Evolutionary conservation across 2,888 invertebrate species (phyloP).

Genomic region (Watsonalla binaria): DNA sequence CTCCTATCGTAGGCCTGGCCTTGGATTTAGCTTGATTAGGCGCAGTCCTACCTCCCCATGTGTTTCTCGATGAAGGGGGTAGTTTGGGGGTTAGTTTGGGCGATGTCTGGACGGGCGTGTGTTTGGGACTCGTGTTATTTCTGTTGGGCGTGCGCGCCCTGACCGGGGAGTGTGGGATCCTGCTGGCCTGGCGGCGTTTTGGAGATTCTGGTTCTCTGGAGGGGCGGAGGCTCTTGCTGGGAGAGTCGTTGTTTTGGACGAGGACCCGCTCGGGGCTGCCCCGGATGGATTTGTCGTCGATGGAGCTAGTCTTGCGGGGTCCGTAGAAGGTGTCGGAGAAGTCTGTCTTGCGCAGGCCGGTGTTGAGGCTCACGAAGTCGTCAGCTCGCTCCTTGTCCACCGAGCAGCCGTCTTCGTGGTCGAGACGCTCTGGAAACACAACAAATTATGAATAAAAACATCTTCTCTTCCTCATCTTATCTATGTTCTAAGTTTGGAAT

Average conservation of each 20-base stretch:
- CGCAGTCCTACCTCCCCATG: conserved; percentile 84
- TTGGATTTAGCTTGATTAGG: conserved; percentile 60
- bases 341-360: conserved; percentile 85
- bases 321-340: conserved; percentile 81
- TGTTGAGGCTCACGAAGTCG: conserved; percentile 82
- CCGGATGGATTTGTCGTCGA: conserved; percentile 59
- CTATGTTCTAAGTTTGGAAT: no score
- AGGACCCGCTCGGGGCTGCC: conserved; percentile 67
- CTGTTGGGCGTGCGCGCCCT: conserved; percentile 53
- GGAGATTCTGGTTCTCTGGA: conserved; percentile 61
- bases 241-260: conserved; percentile 62
- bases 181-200: conserved; percentile 63
- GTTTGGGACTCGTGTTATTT: conserved; percentile 67
- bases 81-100: conserved; percentile 60
- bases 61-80: conserved; percentile 79
- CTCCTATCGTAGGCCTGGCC: conserved; percentile 57
- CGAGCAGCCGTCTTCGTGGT: conserved; percentile 69
- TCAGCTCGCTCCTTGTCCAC: conserved; percentile 64
- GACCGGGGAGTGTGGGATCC: conserved; percentile 70
- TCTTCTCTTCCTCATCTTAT: not conserved
- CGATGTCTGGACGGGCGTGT: conserved; percentile 58
- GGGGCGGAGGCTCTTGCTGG: conserved; percentile 62
- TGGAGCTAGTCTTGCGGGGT: conserved; percentile 65
- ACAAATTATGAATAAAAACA: not conserved
- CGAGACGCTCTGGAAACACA: conserved; percentile 80